Evolutionary conservation across 2,113 vertebrate genomes (phyloP).

Genomic region (Delphinus delphis): DNA sequence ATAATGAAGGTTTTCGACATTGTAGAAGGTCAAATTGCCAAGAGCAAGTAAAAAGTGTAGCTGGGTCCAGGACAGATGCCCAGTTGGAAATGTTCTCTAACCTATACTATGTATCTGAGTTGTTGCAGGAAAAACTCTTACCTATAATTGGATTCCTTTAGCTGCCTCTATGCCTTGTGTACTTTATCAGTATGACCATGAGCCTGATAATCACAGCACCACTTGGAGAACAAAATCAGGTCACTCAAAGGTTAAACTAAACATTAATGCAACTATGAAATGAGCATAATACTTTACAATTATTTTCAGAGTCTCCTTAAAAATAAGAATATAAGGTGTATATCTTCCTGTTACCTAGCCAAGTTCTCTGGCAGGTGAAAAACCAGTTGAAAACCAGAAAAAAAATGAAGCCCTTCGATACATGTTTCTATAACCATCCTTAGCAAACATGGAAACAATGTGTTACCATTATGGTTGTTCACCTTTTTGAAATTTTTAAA

Average conservation of each 20-base stretch:
- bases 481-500: not conserved
- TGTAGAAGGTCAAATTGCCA: not conserved
- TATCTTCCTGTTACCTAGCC: not conserved
- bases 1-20: not conserved
- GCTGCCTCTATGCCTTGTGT: rapidly evolving
- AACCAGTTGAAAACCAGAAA: not conserved
- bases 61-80: not conserved
- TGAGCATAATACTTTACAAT: not conserved
- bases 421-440: not conserved
- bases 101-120: not conserved
- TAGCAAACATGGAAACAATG: not conserved
- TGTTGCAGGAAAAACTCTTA: not conserved
- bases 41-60: rapidly evolving
- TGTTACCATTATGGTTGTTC: not conserved
- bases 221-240: not conserved
- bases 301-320: not conserved
- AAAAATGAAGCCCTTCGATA: not conserved
- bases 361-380: not conserved
- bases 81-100: not conserved
- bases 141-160: not conserved
- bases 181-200: not conserved
- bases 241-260: not conserved
- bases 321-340: not conserved
- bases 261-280: not conserved
- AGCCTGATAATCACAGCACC: not conserved